Conservation (phyloP, 2,797 vertebrate species). For the Epinephelus coioides region DNA sequence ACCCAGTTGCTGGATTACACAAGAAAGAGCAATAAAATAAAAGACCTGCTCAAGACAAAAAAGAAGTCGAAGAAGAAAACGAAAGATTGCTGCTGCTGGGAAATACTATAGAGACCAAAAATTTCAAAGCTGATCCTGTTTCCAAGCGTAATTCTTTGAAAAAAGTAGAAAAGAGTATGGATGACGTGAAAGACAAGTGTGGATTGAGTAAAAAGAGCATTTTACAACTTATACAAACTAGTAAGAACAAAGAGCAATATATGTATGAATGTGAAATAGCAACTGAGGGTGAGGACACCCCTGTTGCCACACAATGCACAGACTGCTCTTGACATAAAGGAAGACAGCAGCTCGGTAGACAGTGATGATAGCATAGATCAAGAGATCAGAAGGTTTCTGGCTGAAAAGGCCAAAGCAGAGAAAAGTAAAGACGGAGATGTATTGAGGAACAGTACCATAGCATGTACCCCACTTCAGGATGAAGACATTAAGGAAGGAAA, state of each 20-base stretch:
- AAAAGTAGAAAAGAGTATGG: constrained; percentile 60
- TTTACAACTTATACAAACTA: constrained; percentile 48
- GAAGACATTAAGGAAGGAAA: too few relatives aligned
- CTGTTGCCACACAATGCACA: neutral
- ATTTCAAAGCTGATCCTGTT: constrained; percentile 62
- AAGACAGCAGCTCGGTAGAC: constrained; percentile 93
- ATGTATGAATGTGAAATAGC: constrained; percentile 43
- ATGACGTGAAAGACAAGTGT: constrained; percentile 47
- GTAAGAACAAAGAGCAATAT: constrained; percentile 44
- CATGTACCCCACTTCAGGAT: neutral
- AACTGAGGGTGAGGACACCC: constrained; percentile 29
- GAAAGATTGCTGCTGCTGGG: constrained; percentile 73
- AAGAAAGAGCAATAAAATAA: constrained; percentile 90
- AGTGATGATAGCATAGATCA: constrained; percentile 97
- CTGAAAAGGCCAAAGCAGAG: constrained; percentile 92
- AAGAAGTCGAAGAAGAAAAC: constrained; percentile 90
- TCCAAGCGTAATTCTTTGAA: constrained; percentile 76
- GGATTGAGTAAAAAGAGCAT: constrained; percentile 54
- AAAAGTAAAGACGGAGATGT: constrained; percentile 54
- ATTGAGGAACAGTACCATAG: constrained; percentile 44
- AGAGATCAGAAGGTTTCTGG: constrained; percentile 94
- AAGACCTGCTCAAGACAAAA: constrained; percentile 94
- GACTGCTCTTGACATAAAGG: constrained; percentile 57
- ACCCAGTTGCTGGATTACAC: constrained; percentile 34
- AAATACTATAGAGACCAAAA: constrained; percentile 75